Evolutionary conservation across 2,888 invertebrate species (phyloP).

Genomic region (Tachina fera): DNA sequence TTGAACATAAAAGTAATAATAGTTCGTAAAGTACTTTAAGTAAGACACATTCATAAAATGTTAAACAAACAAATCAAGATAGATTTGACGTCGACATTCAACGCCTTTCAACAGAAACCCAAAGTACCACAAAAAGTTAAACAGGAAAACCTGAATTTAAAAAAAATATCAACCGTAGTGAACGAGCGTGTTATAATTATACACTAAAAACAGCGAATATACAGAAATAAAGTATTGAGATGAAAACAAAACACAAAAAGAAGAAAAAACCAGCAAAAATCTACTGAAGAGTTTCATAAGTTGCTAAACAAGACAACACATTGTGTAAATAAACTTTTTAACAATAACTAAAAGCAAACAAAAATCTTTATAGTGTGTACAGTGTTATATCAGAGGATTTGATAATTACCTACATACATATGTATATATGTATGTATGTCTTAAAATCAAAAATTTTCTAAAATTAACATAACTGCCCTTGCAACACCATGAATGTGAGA

Average conservation of each 20-base stretch:
- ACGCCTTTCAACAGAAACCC: conserved; percentile 68
- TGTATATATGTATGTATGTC: too few relatives aligned
- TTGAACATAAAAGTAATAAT: neutral
- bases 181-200: conserved; percentile 66
- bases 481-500: too few relatives aligned
- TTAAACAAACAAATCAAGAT: conserved; percentile 69
- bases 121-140: conserved; percentile 14
- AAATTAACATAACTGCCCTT: too few relatives aligned
- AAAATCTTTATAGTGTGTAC: neutral
- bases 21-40: conserved; percentile 26
- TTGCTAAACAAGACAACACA: conserved; percentile 60
- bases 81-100: conserved; percentile 71
- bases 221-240: neutral
- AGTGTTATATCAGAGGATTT: neutral
- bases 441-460: too few relatives aligned
- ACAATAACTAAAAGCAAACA: neutral
- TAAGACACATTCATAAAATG: conserved; percentile 58
- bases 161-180: conserved; percentile 33
- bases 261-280: neutral
- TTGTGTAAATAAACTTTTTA: conserved; percentile 55
- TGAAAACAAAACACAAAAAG: neutral
- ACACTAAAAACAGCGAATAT: conserved; percentile 39
- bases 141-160: conserved; percentile 4
- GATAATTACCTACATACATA: neutral
- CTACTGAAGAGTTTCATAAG: conserved; percentile 21